Conservation (phyloP, 2,113 vertebrate genomes). For the Orthonyx spaldingii region DNA sequence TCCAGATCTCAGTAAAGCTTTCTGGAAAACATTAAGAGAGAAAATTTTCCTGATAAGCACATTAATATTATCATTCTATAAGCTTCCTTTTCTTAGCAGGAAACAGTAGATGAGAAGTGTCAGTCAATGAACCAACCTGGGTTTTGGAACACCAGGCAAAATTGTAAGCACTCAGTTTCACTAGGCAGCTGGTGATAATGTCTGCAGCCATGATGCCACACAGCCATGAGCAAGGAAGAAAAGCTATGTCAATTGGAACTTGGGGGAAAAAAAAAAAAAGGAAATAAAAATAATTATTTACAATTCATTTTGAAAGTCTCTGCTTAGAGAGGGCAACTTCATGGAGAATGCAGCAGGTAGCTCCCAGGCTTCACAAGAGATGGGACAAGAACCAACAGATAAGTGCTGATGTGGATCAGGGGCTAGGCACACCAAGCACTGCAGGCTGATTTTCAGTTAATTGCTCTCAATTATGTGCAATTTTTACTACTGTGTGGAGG, state of each 20-base stretch:
- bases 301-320: background rate
- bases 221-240: background rate
- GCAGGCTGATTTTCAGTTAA: background rate
- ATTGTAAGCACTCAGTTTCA: background rate
- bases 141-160: background rate
- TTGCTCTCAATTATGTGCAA: background rate
- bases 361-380: background rate
- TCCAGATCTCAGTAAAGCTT: background rate
- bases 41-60: background rate
- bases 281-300: background rate
- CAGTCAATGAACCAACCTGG: background rate
- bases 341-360: background rate
- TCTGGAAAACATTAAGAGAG: background rate
- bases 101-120: background rate
- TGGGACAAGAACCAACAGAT: background rate
- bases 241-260: background rate
- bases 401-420: background rate
- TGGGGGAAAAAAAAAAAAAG: background rate
- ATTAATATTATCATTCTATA: background rate
- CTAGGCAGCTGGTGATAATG: background rate
- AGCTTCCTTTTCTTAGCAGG: background rate
- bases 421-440: background rate
- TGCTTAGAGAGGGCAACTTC: background rate
- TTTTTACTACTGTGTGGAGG: background rate
- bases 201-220: background rate